Evolutionary conservation across 2,888 invertebrate genomes (phyloP), one percentile per base, ranked within the genome.

Genomic region (Tiliacea citrago): DNA sequence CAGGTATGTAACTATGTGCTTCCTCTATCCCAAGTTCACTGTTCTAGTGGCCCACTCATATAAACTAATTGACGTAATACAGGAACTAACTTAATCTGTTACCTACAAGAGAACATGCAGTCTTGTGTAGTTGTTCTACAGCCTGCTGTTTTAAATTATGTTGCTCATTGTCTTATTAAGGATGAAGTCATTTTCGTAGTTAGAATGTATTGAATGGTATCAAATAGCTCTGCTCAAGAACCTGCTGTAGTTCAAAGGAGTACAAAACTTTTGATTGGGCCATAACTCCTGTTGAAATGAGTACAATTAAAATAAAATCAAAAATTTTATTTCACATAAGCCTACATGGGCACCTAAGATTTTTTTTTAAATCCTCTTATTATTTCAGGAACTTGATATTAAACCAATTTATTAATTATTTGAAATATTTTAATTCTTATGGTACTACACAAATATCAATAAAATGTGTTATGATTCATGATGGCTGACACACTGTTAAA

Each of bases 1-100:
- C 81, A 98, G 98, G 96, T 97, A 91, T 95, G 97, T 81, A 58
- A 75, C 62, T 24, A 75, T n/a, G 12, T 62, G 53, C 39, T 83
- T 73, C 66, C 68, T 78, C 58, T 65, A 3, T 67, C 24, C 49
- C 75, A 76, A 85, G 86, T 77, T 85, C 80, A 80, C 58, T 87
- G 83, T 55, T 72, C 74, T 70, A 78, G 60, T 83, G 70, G 77
- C 75, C 85, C 57, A 79, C 70, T 77, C 66, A 62, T 69, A 69
- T 49, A 21, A 51, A 74, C 68, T 58, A 62, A 39, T 75, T 75
- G 55, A 75, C 61, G 69, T 79, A 75, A 81, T 74, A 73, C 62
- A 79, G 76, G 70, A 71, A 81, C 55, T 69, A 75, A 70, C 42
- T n/a, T 76, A 84, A 76, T 67, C 55, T 53, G n/a, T 58, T 58